Evolutionary conservation across 2,888 invertebrate species (phyloP).

Genomic region (Crioceris asparagi): DNA sequence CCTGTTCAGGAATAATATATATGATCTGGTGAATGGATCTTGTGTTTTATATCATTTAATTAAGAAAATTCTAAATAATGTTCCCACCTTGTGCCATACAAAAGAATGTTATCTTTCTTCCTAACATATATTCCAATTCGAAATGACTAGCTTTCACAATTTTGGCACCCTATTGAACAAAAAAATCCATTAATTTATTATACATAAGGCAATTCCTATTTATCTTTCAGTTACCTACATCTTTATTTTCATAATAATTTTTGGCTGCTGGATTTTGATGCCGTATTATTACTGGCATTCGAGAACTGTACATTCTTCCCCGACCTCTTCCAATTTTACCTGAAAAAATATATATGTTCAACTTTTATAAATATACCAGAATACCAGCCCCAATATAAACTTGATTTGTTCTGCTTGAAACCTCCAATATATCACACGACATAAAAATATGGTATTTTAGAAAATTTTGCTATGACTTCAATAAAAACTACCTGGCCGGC

Average conservation of each 20-base stretch:
- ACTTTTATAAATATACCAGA: too few relatives aligned
- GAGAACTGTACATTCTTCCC: constrained; percentile 40
- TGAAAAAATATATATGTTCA: constrained; percentile 16
- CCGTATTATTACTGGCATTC: constrained; percentile 46
- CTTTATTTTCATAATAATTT: constrained; percentile 53
- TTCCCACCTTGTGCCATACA: constrained; percentile 55
- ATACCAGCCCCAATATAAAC: too few relatives aligned
- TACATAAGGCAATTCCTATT: too few relatives aligned
- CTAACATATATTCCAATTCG: constrained; percentile 61
- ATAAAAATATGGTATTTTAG: too few relatives aligned
- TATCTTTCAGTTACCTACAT: constrained; percentile 40
- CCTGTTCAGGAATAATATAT: too few relatives aligned
- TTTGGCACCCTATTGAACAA: constrained; percentile 63
- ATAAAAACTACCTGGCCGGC: too few relatives aligned
- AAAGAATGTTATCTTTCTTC: constrained; percentile 64
- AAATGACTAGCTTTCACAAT: constrained; percentile 61
- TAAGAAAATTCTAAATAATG: neutral
- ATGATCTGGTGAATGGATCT: too few relatives aligned
- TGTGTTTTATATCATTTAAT: neutral
- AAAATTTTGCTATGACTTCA: too few relatives aligned
- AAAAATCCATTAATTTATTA: too few relatives aligned
- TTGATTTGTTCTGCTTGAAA: too few relatives aligned
- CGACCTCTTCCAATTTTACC: constrained; percentile 33
- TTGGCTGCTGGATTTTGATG: constrained; percentile 47
- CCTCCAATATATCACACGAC: too few relatives aligned